Base-by-base conservation (phyloP, 2,113 vertebrate genomes). In the Pollimyrus isidori region DNA sequence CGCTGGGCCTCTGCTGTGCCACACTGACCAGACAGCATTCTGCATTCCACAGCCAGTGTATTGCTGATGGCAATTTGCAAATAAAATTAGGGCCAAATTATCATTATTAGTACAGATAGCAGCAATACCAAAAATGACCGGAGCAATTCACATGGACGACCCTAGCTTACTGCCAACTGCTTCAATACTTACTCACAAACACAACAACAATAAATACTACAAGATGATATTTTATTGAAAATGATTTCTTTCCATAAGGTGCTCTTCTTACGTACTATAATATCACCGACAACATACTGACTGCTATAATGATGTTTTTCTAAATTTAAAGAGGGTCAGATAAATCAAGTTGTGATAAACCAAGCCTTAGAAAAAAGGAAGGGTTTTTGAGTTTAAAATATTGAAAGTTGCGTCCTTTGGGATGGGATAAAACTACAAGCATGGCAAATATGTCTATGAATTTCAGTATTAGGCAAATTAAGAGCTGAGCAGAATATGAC, bases 401-500 rank as follows among this genome's bases (percentile, higher is more conserved):
- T 1, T 39, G 69, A 76, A 35, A 76, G 69, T 76, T 42, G 15
- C 11, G 7, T 42, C 11, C 30, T 42, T 76, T 42, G 10, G 15
- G 35, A 76, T 76, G 0, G 30, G 7, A 69, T 26, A 17, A 76
- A 80, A 80, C 42, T 19, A 80, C 30, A 42, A 80, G 30, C 35
- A 19, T 19, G 15, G 17, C 35, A 42, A 42, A 80, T 42, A 42
- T 42, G 17, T 80, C 73, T 15, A 80, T 35, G 26, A 7, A 39
- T 53, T 53, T 52, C 49, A 52, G 48, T 17, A 3, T 56, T 39
- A 3, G 48, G 80, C 73, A 89, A 83, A 39, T 23, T 3, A 53
- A 17, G n/a, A 30, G 35, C 26, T 90, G 93, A 92, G 80, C 52
- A 65, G 92, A 65, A 76, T 87, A 90, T 49, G 89, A 92, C 92